phyloP scores from a whole-genome alignment of 2,113 vertebrate species.

The Ptilonorhynchus violaceus region DNA sequence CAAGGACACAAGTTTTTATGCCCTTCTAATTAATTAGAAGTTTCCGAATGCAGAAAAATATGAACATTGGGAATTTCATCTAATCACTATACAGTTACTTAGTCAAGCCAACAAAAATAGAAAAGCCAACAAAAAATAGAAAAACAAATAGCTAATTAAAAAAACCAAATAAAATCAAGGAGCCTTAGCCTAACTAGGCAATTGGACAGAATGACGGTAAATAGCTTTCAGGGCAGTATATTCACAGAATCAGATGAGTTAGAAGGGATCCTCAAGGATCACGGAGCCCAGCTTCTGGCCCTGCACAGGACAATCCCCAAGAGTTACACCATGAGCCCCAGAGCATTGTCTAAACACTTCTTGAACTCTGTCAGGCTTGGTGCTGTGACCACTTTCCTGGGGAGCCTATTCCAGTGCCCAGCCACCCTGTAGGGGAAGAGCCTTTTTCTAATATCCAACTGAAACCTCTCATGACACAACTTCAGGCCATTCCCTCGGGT shows the following conservation, averaged over 20 bases:
- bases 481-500: background rate
- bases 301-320: background rate
- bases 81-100: background rate
- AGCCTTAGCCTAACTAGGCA: background rate
- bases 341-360: background rate
- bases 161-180: background rate
- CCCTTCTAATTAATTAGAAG: background rate
- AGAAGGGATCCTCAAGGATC: background rate
- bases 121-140: background rate
- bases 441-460: background rate
- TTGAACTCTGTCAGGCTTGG: background rate
- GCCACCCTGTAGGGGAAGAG: background rate
- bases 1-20: background rate
- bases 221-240: background rate
- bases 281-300: background rate
- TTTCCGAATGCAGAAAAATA: background rate
- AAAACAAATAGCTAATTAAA: background rate
- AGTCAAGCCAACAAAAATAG: background rate
- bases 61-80: background rate
- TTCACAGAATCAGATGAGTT: background rate
- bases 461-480: background rate
- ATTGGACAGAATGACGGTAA: background rate
- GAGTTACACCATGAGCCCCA: background rate
- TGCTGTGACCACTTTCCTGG: background rate
- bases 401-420: background rate